These are phyloP conservation scores for Leucoraja erinaceus DNA, from an alignment of 2,113 vertebrate species.

Conservation along the genomic window DNA sequence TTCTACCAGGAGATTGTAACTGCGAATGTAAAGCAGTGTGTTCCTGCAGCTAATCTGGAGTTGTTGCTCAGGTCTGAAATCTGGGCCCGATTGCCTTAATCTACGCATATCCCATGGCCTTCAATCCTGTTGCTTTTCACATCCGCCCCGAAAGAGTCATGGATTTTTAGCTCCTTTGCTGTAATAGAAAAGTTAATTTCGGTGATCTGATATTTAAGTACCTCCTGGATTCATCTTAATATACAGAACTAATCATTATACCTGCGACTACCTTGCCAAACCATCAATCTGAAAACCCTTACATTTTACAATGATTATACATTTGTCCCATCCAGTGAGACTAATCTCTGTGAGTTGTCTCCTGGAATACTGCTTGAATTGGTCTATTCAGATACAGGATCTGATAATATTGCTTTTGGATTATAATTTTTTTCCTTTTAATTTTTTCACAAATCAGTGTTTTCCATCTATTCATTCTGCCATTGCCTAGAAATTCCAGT, in stretches of 20 bases:
- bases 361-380: background rate
- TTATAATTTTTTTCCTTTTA: background rate
- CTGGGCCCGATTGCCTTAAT: background rate
- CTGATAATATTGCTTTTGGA: background rate
- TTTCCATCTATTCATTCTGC: too few relatives aligned
- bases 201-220: background rate
- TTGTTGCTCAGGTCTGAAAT: background rate
- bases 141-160: background rate
- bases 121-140: background rate
- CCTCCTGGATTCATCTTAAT: background rate
- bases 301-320: background rate
- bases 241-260: background rate
- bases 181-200: background rate
- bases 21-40: background rate
- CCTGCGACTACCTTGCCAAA: background rate
- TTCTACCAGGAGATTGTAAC: background rate
- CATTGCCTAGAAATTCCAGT: too few relatives aligned
- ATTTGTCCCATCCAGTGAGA: background rate
- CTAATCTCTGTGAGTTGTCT: background rate
- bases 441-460: too few relatives aligned
- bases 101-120: background rate
- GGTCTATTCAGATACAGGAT: background rate
- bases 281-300: background rate
- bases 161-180: background rate
- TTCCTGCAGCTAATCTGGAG: background rate